A percentile compares a stretch with the other conserved stretches of the same genome.
Conservation (phyloP, 2,888 invertebrate species). For the Escarpia spicata region DNA sequence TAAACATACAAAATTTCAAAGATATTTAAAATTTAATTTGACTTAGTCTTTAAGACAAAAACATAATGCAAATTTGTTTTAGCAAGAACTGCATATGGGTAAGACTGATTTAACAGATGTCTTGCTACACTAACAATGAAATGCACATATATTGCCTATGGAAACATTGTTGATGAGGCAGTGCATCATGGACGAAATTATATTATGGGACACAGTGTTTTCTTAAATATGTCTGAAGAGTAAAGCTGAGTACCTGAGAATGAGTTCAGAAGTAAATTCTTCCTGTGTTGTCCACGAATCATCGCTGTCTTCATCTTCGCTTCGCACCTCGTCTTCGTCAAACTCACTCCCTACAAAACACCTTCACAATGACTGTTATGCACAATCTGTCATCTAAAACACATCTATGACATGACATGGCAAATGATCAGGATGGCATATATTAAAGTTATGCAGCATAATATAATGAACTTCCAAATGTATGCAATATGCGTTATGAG, state of each 20-base stretch:
- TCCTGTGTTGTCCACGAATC: slow-evolving; percentile 71
- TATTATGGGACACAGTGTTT: no score
- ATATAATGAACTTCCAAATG: not conserved
- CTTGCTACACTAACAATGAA: no score
- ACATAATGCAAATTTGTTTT: no score
- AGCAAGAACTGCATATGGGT: no score
- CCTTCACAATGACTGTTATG: not conserved
- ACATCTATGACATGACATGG: no score
- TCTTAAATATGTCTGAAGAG: not conserved
- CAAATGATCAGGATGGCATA: not conserved
- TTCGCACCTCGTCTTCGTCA: slow-evolving; percentile 66
- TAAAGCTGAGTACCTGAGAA: slow-evolving; percentile 72
- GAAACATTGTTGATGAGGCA: no score
- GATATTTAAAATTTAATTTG: no score
- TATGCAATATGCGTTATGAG: not conserved
- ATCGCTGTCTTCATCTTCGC: slow-evolving; percentile 83
- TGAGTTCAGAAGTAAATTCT: slow-evolving; percentile 82
- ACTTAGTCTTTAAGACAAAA: no score
- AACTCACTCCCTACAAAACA: slow-evolving; percentile 59
- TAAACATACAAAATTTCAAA: no score
- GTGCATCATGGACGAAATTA: no score
- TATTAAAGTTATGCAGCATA: not conserved
- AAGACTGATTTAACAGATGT: no score
- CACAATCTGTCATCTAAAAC: not conserved
- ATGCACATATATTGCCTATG: no score